A percentile compares a stretch with the other conserved stretches of the same genome.
Conservation (phyloP, 2,888 invertebrate species). For the Rhopalosiphum nymphaeae region DNA sequence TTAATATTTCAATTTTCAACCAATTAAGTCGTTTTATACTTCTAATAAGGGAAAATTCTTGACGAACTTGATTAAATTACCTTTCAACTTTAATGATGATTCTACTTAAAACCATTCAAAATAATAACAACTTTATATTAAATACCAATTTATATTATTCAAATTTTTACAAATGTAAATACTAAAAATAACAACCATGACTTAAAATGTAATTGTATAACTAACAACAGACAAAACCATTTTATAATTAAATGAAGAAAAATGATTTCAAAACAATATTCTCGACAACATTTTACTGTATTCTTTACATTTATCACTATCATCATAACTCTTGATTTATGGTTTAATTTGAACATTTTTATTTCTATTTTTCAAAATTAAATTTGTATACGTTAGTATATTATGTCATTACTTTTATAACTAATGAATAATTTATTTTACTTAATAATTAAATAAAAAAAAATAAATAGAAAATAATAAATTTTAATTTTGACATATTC, state of each 20-base stretch:
- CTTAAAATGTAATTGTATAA: not conserved
- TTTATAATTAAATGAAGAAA: constrained; percentile 25
- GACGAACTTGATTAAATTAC: not conserved
- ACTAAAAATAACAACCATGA: not conserved
- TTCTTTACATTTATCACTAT: constrained; percentile 6
- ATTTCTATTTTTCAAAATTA: not conserved
- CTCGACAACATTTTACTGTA: not conserved
- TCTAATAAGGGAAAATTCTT: not conserved
- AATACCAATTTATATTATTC: not conserved
- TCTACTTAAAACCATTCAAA: not conserved
- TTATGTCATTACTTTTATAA: not conserved
- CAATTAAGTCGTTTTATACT: not conserved
- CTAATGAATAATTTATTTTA: not conserved
- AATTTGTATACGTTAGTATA: not conserved
- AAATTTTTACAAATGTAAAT: not conserved
- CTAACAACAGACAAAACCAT: not conserved
- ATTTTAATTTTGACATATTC: no score
- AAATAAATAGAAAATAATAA: not conserved
- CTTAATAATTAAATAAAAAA: not conserved
- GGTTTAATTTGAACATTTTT: not conserved
- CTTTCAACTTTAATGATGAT: not conserved
- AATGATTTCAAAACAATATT: constrained; percentile 18
- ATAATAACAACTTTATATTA: not conserved
- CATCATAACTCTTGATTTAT: constrained; percentile 31
- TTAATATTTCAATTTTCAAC: not conserved